Conservation (phyloP, 2,797 vertebrate genomes). For the Darevskia mixta region DNA sequence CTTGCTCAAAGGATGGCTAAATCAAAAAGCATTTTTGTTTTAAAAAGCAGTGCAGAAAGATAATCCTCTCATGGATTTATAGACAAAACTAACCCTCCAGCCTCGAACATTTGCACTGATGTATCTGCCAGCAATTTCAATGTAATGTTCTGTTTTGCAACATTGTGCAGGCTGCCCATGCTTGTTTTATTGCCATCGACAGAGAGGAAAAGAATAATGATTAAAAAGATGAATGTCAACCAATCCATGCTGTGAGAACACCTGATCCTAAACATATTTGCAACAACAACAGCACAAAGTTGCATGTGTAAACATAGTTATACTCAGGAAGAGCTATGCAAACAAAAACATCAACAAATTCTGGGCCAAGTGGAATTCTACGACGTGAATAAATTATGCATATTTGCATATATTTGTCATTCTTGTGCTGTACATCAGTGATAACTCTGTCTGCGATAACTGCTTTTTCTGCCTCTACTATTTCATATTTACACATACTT, state of each 20-base stretch:
- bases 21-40: neutral
- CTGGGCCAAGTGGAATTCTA: neutral
- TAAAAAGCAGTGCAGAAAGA: neutral
- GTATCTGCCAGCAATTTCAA: neutral
- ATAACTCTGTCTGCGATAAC: neutral
- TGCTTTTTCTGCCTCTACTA: neutral
- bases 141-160: neutral
- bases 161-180: neutral
- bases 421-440: neutral
- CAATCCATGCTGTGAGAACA: conserved; percentile 5
- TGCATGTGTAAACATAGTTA: neutral
- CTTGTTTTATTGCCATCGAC: conserved; percentile 2
- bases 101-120: neutral
- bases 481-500: neutral
- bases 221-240: conserved; percentile 3
- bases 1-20: neutral
- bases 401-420: neutral
- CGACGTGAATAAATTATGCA: neutral
- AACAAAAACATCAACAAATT: neutral
- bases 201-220: neutral
- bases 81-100: neutral
- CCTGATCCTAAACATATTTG: conserved; percentile 6
- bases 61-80: neutral
- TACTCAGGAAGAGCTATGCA: neutral
- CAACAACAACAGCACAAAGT: neutral